phyloP scores from a whole-genome alignment of 37 sponge, comb jelly and placozoan genomes.

The Oopsacas minuta region DNA sequence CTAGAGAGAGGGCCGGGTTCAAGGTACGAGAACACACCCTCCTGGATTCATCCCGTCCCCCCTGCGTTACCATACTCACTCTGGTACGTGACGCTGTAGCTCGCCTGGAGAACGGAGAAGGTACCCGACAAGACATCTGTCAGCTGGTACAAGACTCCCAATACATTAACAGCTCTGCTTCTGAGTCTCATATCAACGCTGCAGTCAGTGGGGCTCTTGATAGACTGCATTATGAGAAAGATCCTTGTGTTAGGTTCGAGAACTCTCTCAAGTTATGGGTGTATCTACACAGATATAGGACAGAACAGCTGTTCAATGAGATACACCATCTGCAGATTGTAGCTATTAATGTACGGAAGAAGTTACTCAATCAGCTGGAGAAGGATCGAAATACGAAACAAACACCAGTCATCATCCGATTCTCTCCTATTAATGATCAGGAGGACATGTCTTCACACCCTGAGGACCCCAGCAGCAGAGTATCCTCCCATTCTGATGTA shows the following conservation, averaged over 20 bases:
- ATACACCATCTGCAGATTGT: neutral
- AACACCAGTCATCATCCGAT: neutral
- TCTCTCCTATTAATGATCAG: neutral
- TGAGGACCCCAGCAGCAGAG: neutral
- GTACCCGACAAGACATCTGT: constrained; percentile 61
- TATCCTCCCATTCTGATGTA: neutral
- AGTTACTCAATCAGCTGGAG: neutral
- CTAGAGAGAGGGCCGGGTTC: constrained; percentile 40
- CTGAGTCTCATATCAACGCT: constrained; percentile 61
- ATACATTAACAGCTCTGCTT: constrained; percentile 36
- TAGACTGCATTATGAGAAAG: constrained; percentile 88
- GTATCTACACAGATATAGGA: constrained; percentile 69
- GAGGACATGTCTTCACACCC: neutral
- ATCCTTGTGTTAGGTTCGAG: constrained; percentile 81
- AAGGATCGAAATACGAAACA: neutral
- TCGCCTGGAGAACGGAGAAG: constrained; percentile 73
- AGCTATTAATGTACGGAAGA: neutral
- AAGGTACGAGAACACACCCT: constrained; percentile 70
- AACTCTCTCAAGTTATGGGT: constrained; percentile 77
- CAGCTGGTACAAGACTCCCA: constrained; percentile 57
- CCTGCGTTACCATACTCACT: constrained; percentile 78
- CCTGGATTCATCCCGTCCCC: constrained; percentile 55
- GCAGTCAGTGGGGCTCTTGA: constrained; percentile 91
- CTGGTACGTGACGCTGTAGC: constrained; percentile 79
- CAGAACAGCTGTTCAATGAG: constrained; percentile 33